A percentile compares a stretch with the other conserved stretches of the same genome.
phyloP scores from a whole-genome alignment of 2,113 vertebrate species.

The Gambusia affinis region DNA sequence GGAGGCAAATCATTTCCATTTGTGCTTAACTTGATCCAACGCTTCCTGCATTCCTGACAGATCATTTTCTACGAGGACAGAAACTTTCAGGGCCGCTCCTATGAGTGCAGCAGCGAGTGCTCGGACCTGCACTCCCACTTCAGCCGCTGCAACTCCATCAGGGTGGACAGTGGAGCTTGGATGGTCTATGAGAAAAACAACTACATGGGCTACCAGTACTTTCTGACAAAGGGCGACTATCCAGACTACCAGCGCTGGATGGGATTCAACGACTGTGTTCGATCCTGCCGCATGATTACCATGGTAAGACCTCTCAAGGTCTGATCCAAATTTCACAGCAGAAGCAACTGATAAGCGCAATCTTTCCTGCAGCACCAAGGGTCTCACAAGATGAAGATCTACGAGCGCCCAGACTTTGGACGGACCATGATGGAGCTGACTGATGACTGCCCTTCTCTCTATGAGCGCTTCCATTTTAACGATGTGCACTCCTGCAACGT shows the following conservation, averaged over 20 bases:
- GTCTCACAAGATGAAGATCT: constrained; percentile 71
- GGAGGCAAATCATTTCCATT: neutral
- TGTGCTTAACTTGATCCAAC: neutral
- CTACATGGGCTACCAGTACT: constrained; percentile 78
- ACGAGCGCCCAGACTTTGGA: constrained; percentile 71
- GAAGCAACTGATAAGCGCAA: neutral
- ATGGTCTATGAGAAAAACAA: constrained; percentile 76
- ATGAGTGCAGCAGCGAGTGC: constrained; percentile 73
- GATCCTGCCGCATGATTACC: constrained; percentile 75
- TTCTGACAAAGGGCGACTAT: constrained; percentile 72
- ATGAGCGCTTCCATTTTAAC: constrained; percentile 65
- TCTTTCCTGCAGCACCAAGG: constrained; percentile 59
- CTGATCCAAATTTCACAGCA: neutral
- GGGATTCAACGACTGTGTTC: constrained; percentile 77
- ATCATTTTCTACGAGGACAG: constrained; percentile 78
- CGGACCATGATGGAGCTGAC: constrained; percentile 74
- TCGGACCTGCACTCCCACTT: constrained; percentile 77
- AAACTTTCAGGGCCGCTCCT: constrained; percentile 75
- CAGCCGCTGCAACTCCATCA: constrained; percentile 78
- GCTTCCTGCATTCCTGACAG: constrained; percentile 34
- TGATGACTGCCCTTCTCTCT: constrained; percentile 71
- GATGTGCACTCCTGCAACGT: constrained; percentile 76
- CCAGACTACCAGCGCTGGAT: constrained; percentile 78
- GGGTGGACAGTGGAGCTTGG: constrained; percentile 76
- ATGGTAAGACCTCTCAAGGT: constrained; percentile 31